phyloP scores from a whole-genome alignment of 2,888 invertebrate genomes.

The Nudaria mundana region DNA sequence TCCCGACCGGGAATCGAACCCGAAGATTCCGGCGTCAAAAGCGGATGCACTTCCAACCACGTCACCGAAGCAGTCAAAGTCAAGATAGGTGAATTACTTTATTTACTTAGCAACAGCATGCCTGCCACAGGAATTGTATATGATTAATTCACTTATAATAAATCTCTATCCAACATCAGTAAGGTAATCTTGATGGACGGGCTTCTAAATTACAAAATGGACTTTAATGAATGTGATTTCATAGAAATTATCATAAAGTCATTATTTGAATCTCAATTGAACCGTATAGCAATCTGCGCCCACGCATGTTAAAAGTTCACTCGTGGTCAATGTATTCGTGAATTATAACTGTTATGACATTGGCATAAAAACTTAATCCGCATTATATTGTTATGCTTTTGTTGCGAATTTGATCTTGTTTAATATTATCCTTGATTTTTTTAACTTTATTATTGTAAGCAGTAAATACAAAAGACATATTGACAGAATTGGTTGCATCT shows the following conservation, averaged over 20 bases:
- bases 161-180: conserved; percentile 11
- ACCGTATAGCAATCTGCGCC: conserved; percentile 12
- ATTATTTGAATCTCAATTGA: conserved; percentile 15
- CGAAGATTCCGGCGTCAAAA: too few relatives aligned
- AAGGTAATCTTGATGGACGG: conserved; percentile 16
- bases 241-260: conserved; percentile 26
- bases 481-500: too few relatives aligned
- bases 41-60: too few relatives aligned
- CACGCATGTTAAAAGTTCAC: conserved; percentile 33
- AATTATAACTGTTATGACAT: conserved; percentile 41
- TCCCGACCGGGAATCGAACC: too few relatives aligned
- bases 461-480: too few relatives aligned
- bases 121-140: conserved; percentile 15
- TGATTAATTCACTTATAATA: conserved; percentile 21
- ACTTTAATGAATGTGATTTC: conserved; percentile 21
- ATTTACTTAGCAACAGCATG: too few relatives aligned
- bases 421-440: too few relatives aligned
- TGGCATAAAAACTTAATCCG: conserved; percentile 36
- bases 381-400: conserved; percentile 32
- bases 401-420: too few relatives aligned
- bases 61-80: too few relatives aligned
- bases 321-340: conserved; percentile 45
- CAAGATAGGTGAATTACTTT: too few relatives aligned
- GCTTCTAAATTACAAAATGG: conserved; percentile 17
- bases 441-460: too few relatives aligned